A percentile compares a stretch with the other conserved stretches of the same genome.
Conservation (phyloP, 2,888 invertebrate species). For the Clunio marinus region DNA sequence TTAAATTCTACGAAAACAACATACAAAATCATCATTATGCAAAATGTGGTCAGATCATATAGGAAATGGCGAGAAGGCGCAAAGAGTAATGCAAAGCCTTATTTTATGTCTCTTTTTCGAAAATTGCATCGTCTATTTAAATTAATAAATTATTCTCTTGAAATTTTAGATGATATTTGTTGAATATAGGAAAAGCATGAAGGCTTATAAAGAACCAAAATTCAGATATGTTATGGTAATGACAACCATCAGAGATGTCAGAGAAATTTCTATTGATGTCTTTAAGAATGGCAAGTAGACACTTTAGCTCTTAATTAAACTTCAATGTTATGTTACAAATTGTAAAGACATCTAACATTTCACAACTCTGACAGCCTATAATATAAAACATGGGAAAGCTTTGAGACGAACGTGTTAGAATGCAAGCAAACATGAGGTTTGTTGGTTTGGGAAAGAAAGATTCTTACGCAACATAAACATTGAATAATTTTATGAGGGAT, state of each 20-base stretch:
- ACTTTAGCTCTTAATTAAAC: too few species aligned
- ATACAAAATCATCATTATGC: slow-evolving; percentile 7
- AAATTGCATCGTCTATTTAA: slow-evolving; percentile 4
- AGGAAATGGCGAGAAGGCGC: neutral
- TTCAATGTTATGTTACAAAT: too few species aligned
- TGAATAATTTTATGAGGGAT: neutral
- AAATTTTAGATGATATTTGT: slow-evolving; percentile 3
- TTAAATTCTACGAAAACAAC: slow-evolving; percentile 3
- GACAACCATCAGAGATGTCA: too few species aligned
- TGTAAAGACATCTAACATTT: too few species aligned
- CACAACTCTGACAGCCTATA: too few species aligned
- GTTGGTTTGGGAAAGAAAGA: too few species aligned
- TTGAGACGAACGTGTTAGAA: neutral
- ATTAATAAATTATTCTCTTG: slow-evolving; percentile 10
- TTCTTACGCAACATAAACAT: neutral
- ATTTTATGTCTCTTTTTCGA: slow-evolving; percentile 7
- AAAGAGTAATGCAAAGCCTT: neutral
- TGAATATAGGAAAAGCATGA: neutral
- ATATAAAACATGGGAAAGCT: too few species aligned
- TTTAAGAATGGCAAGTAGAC: too few species aligned
- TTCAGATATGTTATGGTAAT: too few species aligned
- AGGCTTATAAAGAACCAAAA: too few species aligned
- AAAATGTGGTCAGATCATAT: slow-evolving; percentile 10
- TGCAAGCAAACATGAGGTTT: too few species aligned
- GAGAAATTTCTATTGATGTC: too few species aligned